Percentiles rank a stretch among this genome's conserved stretches.
phyloP scores from a whole-genome alignment of 53 echinoderm and acorn worm genomes.

The Arbacia lixula region DNA sequence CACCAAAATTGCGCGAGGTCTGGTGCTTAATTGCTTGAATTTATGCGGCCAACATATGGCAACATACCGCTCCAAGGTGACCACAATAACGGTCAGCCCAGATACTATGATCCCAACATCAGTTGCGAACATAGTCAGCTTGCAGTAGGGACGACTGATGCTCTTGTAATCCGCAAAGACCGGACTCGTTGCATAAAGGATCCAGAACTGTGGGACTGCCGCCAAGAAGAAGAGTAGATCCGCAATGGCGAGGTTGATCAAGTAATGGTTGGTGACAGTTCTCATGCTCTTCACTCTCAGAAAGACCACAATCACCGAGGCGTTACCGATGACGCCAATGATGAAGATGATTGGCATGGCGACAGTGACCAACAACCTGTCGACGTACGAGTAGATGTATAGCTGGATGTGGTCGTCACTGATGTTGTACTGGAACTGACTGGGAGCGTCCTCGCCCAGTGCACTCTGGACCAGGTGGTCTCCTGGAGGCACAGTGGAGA shows the following conservation, averaged over 20 bases:
- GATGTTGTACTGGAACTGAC: conserved; percentile 28
- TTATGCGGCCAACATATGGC: conserved; percentile 96
- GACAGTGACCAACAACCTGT: conserved; percentile 78
- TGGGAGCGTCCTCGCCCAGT: not conserved
- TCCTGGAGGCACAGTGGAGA: conserved; percentile 11
- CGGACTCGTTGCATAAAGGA: conserved; percentile 78
- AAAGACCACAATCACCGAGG: conserved; percentile 86
- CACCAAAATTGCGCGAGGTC: conserved; percentile 79
- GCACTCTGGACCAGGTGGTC: not conserved
- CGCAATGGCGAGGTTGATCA: conserved; percentile 87
- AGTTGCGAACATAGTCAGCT: conserved; percentile 62
- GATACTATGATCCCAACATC: conserved; percentile 86
- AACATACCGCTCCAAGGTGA: conserved; percentile 92
- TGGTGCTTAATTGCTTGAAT: conserved; percentile 91
- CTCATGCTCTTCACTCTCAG: conserved; percentile 78
- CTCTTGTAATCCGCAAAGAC: conserved; percentile 60
- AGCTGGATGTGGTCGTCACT: conserved; percentile 54
- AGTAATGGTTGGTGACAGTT: conserved; percentile 93
- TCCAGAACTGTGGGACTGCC: conserved; percentile 90
- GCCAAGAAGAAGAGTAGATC: conserved; percentile 82
- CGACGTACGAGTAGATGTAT: conserved; percentile 75
- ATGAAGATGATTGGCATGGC: conserved; percentile 93
- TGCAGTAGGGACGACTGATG: conserved; percentile 62
- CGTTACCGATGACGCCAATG: conserved; percentile 92
- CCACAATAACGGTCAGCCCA: conserved; percentile 86